Percentiles rank a stretch among this genome's conserved stretches.
These are phyloP conservation scores for Tachysurus vachellii DNA, from an alignment of 2,113 vertebrate species.

Conservation along the genomic window DNA sequence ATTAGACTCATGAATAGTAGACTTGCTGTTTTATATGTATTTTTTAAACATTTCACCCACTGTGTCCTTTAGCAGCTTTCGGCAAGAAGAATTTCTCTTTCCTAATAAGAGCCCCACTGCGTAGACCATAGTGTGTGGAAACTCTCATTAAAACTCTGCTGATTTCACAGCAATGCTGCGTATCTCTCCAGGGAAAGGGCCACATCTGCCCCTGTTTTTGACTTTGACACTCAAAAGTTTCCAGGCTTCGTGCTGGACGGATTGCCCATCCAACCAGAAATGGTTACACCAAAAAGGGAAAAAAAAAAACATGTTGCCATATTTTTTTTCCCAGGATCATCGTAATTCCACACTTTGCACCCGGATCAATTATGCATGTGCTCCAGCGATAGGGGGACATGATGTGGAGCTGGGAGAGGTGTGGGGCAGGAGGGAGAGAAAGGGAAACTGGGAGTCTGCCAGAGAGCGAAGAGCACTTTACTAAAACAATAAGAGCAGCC, in stretches of 20 bases:
- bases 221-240: constrained; percentile 21
- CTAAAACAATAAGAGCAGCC: constrained; percentile 47
- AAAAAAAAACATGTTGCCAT: constrained; percentile 51
- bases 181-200: neutral
- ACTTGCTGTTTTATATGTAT: neutral
- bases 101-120: neutral
- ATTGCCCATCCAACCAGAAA: constrained; percentile 47
- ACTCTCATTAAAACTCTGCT: constrained; percentile 27
- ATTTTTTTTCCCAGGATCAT: constrained; percentile 64
- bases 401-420: constrained; percentile 52
- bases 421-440: constrained; percentile 39
- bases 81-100: neutral
- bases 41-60: neutral
- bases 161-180: neutral
- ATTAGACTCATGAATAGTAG: neutral
- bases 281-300: constrained; percentile 49
- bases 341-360: constrained; percentile 67
- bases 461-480: constrained; percentile 37
- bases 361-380: constrained; percentile 78
- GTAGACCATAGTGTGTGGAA: neutral
- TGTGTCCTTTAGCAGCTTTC: neutral
- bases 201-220: neutral
- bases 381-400: constrained; percentile 70
- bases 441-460: constrained; percentile 30
- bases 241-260: neutral